A percentile compares a stretch with the other conserved stretches of the same genome.
These are phyloP conservation scores for Ormyrus nitidulus DNA, from an alignment of 2,888 invertebrate genomes.

Conservation along the genomic window DNA sequence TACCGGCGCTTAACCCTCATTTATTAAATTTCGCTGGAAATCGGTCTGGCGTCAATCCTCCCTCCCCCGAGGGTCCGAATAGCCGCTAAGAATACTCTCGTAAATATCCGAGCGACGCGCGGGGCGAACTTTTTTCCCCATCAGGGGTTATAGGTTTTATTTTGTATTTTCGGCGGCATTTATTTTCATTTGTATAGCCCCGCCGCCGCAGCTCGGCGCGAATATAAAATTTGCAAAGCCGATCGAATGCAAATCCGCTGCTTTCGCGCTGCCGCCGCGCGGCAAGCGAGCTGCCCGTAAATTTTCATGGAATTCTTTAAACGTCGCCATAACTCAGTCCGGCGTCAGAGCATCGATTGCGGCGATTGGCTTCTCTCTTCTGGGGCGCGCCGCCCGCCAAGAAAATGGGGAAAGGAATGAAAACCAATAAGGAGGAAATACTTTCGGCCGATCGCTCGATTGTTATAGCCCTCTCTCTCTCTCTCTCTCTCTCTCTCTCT, in stretches of 20 bases:
- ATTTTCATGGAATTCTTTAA: slow-evolving; percentile 59
- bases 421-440: slow-evolving; percentile 55
- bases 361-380: slow-evolving; percentile 54
- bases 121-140: neutral
- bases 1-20: neutral
- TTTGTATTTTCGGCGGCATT: slow-evolving; percentile 32
- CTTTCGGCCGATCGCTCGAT: slow-evolving; percentile 33
- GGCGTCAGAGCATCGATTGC: slow-evolving; percentile 53
- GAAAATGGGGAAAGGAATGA: slow-evolving; percentile 52
- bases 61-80: slow-evolving; percentile 20
- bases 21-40: slow-evolving; percentile 19
- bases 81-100: slow-evolving; percentile 20
- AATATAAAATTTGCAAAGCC: slow-evolving; percentile 55
- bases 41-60: neutral
- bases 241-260: slow-evolving; percentile 56
- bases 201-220: neutral
- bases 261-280: neutral
- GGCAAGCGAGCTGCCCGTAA: slow-evolving; percentile 49
- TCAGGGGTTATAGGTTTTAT: slow-evolving; percentile 7
- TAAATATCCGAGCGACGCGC: slow-evolving; percentile 33
- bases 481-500: neutral
- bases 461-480: slow-evolving; percentile 22
- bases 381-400: neutral
- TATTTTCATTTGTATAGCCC: slow-evolving; percentile 51
- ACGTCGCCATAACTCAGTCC: slow-evolving; percentile 56